These are phyloP conservation scores for Natator depressus DNA, from an alignment of 2,113 vertebrate species.

Conservation along the genomic window DNA sequence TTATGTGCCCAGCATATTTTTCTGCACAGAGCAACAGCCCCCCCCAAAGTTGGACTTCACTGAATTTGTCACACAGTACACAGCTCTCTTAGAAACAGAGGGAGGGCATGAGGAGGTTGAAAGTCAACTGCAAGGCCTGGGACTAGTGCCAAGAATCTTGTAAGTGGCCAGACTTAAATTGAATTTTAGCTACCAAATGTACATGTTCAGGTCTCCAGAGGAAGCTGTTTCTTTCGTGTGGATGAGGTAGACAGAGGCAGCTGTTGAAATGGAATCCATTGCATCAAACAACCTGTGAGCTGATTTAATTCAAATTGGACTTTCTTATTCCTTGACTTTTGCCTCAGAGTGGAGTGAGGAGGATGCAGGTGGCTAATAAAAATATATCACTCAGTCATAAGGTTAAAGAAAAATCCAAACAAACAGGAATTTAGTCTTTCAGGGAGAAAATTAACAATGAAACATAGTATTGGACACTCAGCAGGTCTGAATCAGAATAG, in stretches of 20 bases:
- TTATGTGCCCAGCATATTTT: slow-evolving; percentile 46
- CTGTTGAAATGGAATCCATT: slow-evolving; percentile 75
- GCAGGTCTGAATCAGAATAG: slow-evolving; percentile 2
- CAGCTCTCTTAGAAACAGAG: slow-evolving; percentile 35
- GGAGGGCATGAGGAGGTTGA: slow-evolving; percentile 64
- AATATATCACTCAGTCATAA: slow-evolving; percentile 70
- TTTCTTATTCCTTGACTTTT: slow-evolving; percentile 75
- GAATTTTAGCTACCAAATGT: slow-evolving; percentile 73
- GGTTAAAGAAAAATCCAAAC: slow-evolving; percentile 56
- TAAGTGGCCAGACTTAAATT: slow-evolving; percentile 67
- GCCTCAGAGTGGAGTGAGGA: slow-evolving; percentile 59
- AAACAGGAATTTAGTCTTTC: slow-evolving; percentile 57
- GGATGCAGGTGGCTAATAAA: slow-evolving; percentile 74
- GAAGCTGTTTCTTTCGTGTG: slow-evolving; percentile 38
- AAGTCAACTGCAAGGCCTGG: slow-evolving; percentile 51
- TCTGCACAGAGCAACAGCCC: slow-evolving; percentile 17
- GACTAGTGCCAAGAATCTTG: slow-evolving; percentile 63
- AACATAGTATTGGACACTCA: neutral
- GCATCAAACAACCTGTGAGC: slow-evolving; percentile 66
- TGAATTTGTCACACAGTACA: slow-evolving; percentile 35
- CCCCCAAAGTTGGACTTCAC: slow-evolving; percentile 25
- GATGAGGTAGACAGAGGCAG: slow-evolving; percentile 58
- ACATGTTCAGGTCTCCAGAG: slow-evolving; percentile 68
- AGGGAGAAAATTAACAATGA: slow-evolving; percentile 20
- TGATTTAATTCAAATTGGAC: slow-evolving; percentile 80